Percentiles rank a stretch among this genome's conserved stretches.
phyloP scores from a whole-genome alignment of 2,113 vertebrate genomes.

The Nannospalax galili region DNA sequence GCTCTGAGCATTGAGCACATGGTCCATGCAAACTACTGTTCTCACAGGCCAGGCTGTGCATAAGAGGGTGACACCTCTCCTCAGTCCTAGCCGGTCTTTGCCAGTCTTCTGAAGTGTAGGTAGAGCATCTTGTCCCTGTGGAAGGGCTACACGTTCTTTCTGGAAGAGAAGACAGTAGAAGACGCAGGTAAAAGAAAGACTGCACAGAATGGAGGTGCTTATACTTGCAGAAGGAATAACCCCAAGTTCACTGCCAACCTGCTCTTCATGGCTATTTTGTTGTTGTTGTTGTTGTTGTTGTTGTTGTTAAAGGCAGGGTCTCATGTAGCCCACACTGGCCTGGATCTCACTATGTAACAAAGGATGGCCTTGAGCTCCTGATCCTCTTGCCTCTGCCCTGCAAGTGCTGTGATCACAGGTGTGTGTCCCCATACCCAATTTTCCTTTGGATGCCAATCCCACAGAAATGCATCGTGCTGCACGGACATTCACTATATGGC shows the following conservation, averaged over 20 bases:
- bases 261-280: background rate
- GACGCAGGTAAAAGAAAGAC: background rate
- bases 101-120: background rate
- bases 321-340: background rate
- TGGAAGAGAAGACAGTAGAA: fast-evolving
- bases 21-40: background rate
- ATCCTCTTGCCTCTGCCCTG: too few species aligned
- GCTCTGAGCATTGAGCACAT: background rate
- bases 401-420: background rate
- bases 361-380: background rate
- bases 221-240: background rate
- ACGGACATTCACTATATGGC: background rate
- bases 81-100: too few species aligned
- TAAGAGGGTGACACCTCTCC: background rate
- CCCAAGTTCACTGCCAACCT: background rate
- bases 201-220: background rate
- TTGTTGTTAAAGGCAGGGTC: background rate
- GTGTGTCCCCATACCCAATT: background rate
- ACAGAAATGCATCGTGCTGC: background rate
- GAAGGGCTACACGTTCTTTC: fast-evolving
- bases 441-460: background rate
- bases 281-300: too few species aligned
- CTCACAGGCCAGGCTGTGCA: background rate
- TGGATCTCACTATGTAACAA: background rate
- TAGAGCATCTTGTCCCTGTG: fast-evolving